phyloP scores from a whole-genome alignment of 1,140 invertebrate genomes.

The Trichonephila inaurata region DNA sequence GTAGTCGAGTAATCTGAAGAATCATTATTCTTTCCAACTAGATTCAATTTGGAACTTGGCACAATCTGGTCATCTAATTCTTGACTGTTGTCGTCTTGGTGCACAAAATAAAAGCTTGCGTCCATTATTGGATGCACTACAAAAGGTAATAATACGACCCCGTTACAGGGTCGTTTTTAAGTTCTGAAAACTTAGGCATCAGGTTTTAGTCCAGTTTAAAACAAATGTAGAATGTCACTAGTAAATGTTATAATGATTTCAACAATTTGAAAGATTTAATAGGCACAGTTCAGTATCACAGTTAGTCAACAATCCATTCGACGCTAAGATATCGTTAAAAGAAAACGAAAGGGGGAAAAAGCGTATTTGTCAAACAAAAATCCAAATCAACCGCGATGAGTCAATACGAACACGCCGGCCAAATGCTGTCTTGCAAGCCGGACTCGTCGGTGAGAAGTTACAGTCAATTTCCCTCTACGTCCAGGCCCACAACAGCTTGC shows the following conservation, averaged over 20 bases:
- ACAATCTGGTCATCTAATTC: slow-evolving; percentile 65
- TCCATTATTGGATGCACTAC: slow-evolving; percentile 46
- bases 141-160: neutral
- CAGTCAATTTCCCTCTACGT: neutral
- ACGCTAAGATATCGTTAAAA: neutral
- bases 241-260: neutral
- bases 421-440: neutral
- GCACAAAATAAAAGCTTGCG: slow-evolving; percentile 69
- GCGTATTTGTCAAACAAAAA: neutral
- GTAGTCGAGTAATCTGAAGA: neutral
- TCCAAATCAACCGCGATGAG: slow-evolving; percentile 10
- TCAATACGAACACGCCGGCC: slow-evolving; percentile 28
- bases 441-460: neutral
- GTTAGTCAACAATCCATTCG: neutral
- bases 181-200: slow-evolving; percentile 21
- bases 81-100: slow-evolving; percentile 61
- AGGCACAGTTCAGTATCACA: neutral
- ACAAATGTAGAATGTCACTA: neutral
- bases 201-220: neutral
- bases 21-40: neutral
- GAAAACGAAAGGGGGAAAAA: neutral
- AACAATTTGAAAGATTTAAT: neutral
- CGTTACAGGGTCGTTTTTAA: neutral
- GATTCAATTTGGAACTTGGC: slow-evolving; percentile 58
- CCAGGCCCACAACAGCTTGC: neutral